These are phyloP conservation scores for Heliocidaris erythrogramma DNA, from an alignment of 35 echinoderm and acorn worm species.

Conservation along the genomic window DNA sequence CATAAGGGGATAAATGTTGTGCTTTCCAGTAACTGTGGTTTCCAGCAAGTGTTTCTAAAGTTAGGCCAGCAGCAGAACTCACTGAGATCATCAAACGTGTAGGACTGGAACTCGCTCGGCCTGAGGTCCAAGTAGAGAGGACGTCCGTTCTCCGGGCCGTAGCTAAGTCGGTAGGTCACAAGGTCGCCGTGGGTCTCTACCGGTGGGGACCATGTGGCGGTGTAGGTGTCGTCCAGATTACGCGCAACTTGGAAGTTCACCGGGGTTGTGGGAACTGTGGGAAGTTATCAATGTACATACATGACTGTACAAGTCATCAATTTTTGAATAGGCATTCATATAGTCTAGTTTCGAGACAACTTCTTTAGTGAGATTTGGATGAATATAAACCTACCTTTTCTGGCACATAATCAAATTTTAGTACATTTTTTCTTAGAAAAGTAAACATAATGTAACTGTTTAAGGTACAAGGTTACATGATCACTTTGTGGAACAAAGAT, in stretches of 20 bases:
- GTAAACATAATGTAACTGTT: no score
- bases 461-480: no score
- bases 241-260: constrained; percentile 48
- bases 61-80: constrained; percentile 32
- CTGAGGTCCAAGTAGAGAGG: constrained; percentile 51
- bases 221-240: constrained; percentile 52
- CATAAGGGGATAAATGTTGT: not conserved
- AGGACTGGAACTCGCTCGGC: constrained; percentile 56
- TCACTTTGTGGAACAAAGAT: no score
- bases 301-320: not conserved
- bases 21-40: not conserved
- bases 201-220: constrained; percentile 68
- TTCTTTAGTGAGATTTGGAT: no score
- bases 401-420: no score
- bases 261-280: constrained; percentile 78
- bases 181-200: constrained; percentile 72
- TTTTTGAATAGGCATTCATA: not conserved
- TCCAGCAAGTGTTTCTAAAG: not conserved
- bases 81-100: constrained; percentile 58
- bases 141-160: constrained; percentile 51
- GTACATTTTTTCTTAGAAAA: no score
- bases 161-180: constrained; percentile 61
- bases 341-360: no score
- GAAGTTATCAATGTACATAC: not conserved
- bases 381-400: no score